A percentile compares a stretch with the other conserved stretches of the same genome.
These are phyloP conservation scores for Halcyon senegalensis DNA, from an alignment of 2,113 vertebrate genomes.

Conservation along the genomic window DNA sequence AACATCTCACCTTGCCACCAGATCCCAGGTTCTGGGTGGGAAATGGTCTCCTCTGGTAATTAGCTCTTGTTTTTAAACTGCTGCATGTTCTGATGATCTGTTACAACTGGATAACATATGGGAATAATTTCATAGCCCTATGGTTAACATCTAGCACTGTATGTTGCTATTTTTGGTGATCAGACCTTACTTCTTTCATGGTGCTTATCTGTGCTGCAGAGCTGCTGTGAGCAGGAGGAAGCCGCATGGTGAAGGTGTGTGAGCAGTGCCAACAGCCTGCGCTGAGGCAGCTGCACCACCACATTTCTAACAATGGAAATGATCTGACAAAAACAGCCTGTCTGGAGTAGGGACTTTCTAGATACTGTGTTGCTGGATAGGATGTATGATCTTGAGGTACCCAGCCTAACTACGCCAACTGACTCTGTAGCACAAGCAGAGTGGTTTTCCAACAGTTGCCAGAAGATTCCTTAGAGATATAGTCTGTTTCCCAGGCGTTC, in stretches of 20 bases:
- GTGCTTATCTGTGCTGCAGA: neutral
- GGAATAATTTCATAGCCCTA: neutral
- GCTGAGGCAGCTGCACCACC: neutral
- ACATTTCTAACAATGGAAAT: accelerated
- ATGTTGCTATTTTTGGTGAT: neutral
- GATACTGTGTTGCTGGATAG: neutral
- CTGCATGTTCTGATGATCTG: neutral
- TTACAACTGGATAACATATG: neutral
- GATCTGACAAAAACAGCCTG: neutral
- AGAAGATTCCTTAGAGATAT: neutral
- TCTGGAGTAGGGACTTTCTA: neutral
- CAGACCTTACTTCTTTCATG: neutral
- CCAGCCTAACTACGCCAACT: neutral
- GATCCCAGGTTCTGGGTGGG: neutral
- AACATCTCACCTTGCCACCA: neutral
- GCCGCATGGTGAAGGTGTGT: neutral
- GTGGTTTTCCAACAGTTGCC: neutral
- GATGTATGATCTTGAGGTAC: neutral
- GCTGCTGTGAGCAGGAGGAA: neutral
- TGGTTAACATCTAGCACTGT: neutral
- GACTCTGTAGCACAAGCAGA: neutral
- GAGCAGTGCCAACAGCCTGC: neutral
- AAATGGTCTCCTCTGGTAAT: neutral
- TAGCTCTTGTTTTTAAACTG: neutral
- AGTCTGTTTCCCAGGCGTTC: neutral